These are phyloP conservation scores for Ditylenchus weischeri DNA, from an alignment of 2,888 invertebrate species.

Conservation along the genomic window DNA sequence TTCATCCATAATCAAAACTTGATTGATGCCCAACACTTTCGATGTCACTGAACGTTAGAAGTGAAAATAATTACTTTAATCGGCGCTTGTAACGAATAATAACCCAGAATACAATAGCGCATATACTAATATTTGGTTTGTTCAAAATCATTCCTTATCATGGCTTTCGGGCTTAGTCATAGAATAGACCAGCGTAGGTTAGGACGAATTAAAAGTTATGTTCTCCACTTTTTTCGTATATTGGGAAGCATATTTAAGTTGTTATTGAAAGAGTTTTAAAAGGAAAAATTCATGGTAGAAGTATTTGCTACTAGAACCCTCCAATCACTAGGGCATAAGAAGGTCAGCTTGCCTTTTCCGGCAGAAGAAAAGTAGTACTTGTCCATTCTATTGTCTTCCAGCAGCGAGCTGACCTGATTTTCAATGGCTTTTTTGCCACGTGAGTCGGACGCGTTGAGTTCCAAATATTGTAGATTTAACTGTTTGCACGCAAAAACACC, in stretches of 20 bases:
- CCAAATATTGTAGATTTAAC: slow-evolving; percentile 81
- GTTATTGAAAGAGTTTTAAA: no score
- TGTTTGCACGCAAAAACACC: slow-evolving; percentile 81
- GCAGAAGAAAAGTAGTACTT: slow-evolving; percentile 5
- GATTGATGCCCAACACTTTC: slow-evolving; percentile 66
- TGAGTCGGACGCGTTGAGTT: slow-evolving; percentile 96
- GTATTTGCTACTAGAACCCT: no score
- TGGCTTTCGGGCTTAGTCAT: neutral
- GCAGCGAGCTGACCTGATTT: slow-evolving; percentile 17
- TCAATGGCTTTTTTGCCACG: slow-evolving; percentile 63
- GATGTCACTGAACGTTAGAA: neutral
- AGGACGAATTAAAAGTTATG: neutral
- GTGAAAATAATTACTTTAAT: no score
- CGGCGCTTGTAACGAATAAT: no score
- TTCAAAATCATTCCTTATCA: no score
- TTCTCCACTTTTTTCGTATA: no score
- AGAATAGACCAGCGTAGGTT: neutral
- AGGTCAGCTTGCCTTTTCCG: neutral
- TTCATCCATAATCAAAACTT: slow-evolving; percentile 98
- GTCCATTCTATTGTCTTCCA: slow-evolving; percentile 2
- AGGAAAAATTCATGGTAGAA: no score
- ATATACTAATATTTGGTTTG: no score
- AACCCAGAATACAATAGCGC: no score
- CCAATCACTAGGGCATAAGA: neutral
- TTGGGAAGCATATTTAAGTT: no score